Base-by-base conservation (phyloP, 2,797 vertebrate species). In the Poecilia wingei region DNA sequence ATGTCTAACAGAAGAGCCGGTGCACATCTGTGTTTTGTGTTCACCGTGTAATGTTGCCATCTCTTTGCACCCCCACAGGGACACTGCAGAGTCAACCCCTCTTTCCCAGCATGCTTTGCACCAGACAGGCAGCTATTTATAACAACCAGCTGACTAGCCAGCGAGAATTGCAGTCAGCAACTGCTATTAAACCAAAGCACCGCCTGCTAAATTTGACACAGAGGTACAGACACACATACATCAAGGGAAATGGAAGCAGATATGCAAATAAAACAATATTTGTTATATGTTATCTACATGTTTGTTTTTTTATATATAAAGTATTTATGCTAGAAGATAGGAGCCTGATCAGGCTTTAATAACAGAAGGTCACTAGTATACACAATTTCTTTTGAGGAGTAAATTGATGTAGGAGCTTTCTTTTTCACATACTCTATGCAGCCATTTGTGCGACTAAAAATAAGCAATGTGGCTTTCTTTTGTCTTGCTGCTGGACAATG, bases 41-140 rank as follows among this genome's bases (percentile, higher is more conserved):
- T 78, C 36, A 55, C 46, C 73, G 78, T 79, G 77, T 84, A 87
- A 22, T 92, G 73, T 75, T 86, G 81, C 86, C 83, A 83, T 92
- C 86, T 75, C 64, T 70, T 82, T 33, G 12, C 81, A 81, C 82
- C 43, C 86, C 91, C 81, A 86, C 88, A 89, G 89, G 86, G 88
- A 90, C 83, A 89, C 85, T 92, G 90, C 90, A 87, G 87, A 92
- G 86, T 92, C 90, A 86, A 91, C 91, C 89, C 83, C 86, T 86
- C 85, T 84, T 90, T 94, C 93, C 94, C 94, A 93, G 91, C 90
- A 93, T 94, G 90, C 93, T 87, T 93, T 94, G 93, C 92, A 85
- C 84, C 91, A 91, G 92, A 92, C 92, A 91, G 91, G 89, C 89
- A 91, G 91, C 94, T 96, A 94, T 96, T 96, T 96, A 95, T 96